phyloP scores from a whole-genome alignment of 2,113 vertebrate genomes.

The Channa argus region DNA sequence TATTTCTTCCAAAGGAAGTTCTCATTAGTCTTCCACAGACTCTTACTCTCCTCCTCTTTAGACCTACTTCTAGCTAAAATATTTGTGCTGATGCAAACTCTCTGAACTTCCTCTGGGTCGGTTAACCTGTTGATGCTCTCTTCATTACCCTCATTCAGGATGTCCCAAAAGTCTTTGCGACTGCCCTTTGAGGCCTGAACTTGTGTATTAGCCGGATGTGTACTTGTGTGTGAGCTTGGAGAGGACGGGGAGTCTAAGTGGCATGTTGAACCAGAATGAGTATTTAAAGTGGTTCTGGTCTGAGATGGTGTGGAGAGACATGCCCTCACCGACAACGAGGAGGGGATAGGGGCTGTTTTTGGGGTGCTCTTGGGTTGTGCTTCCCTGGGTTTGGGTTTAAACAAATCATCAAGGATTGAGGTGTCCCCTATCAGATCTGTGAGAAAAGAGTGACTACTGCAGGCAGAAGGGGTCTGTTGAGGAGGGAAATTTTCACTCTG shows the following conservation, averaged over 20 bases:
- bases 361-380: slow-evolving; percentile 20
- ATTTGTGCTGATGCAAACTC: slow-evolving; percentile 83
- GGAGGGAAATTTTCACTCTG: slow-evolving; percentile 23
- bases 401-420: slow-evolving; percentile 91
- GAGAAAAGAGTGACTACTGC: slow-evolving; percentile 61
- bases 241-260: not conserved
- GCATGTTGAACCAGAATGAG: slow-evolving; percentile 3
- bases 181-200: slow-evolving; percentile 77
- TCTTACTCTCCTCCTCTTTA: slow-evolving; percentile 62
- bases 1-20: slow-evolving; percentile 93
- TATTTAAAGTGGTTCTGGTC: not conserved
- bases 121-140: slow-evolving; percentile 90
- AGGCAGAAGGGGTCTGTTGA: slow-evolving; percentile 8
- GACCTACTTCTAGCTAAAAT: slow-evolving; percentile 57
- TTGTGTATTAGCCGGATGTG: slow-evolving; percentile 11
- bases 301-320: not conserved
- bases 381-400: slow-evolving; percentile 79
- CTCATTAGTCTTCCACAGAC: slow-evolving; percentile 94
- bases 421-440: slow-evolving; percentile 92
- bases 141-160: slow-evolving; percentile 90
- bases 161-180: slow-evolving; percentile 96
- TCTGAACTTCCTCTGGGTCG: slow-evolving; percentile 88
- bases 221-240: slow-evolving; percentile 1
- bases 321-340: not conserved
- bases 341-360: slow-evolving; percentile 9